Percentiles rank a stretch among this genome's conserved stretches.
These are phyloP conservation scores for Takifugu ocellatus DNA, from an alignment of 2,797 vertebrate species.

Conservation along the genomic window DNA sequence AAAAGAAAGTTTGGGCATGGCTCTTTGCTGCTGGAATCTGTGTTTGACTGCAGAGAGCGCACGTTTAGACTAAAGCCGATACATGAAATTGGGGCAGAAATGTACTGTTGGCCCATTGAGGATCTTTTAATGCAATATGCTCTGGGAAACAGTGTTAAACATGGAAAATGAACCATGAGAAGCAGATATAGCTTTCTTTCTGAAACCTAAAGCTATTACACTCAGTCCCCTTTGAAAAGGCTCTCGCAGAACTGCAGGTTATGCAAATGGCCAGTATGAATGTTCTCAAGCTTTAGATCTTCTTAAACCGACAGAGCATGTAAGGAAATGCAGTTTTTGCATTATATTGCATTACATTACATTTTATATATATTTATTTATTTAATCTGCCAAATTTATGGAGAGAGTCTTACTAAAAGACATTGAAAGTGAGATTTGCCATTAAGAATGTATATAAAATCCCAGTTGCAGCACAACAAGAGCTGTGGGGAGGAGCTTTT, in stretches of 20 bases:
- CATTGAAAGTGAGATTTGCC: conserved; percentile 3
- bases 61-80: conserved; percentile 21
- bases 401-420: conserved; percentile 15
- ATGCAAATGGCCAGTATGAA: conserved; percentile 9
- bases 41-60: conserved; percentile 15
- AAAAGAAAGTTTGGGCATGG: conserved; percentile 13
- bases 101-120: not conserved
- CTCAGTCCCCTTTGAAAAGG: conserved; percentile 23
- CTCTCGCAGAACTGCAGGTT: conserved; percentile 1
- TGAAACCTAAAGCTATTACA: conserved; percentile 24
- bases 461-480: conserved; percentile 1
- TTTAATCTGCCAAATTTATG: not conserved
- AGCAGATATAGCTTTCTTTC: conserved; percentile 12
- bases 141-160: conserved; percentile 26
- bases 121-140: conserved; percentile 10
- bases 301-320: not conserved
- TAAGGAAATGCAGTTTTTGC: not conserved
- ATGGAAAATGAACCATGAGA: conserved; percentile 19
- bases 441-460: not conserved
- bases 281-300: conserved; percentile 3
- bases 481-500: not conserved
- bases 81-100: conserved; percentile 34
- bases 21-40: conserved; percentile 24
- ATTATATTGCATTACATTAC: too few species aligned
- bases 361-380: not conserved